Evolutionary conservation across 2,113 vertebrate genomes (phyloP).

Genomic region (Plecotus auritus): DNA sequence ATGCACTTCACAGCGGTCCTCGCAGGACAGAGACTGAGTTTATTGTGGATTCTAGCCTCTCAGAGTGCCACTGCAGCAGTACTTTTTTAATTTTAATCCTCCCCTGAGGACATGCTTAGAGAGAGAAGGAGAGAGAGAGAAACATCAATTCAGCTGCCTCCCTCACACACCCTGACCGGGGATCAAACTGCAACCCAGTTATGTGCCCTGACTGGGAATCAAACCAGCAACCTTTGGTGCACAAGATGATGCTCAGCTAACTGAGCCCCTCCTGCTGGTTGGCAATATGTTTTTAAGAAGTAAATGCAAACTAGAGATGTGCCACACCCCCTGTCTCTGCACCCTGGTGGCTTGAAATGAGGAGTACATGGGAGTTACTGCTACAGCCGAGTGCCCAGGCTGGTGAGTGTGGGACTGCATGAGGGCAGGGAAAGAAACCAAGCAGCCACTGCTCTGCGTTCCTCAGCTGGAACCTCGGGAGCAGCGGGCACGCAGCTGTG

Average conservation of each 20-base stretch:
- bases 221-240: not conserved
- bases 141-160: not conserved
- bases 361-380: fast-evolving
- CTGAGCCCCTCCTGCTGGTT: not conserved
- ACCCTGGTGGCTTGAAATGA: not conserved
- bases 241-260: not conserved
- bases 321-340: fast-evolving
- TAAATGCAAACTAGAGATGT: not conserved
- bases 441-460: fast-evolving
- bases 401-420: fast-evolving
- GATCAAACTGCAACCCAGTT: not conserved
- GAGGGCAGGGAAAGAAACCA: fast-evolving
- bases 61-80: not conserved
- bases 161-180: not conserved
- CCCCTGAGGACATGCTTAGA: not conserved
- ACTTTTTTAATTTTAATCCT: not conserved
- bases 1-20: fast-evolving
- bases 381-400: fast-evolving
- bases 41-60: fast-evolving
- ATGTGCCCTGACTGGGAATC: not conserved
- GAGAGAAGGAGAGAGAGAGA: not conserved
- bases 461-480: not conserved
- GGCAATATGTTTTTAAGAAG: not conserved
- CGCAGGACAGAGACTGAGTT: not conserved
- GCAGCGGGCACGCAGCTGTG: fast-evolving